A percentile compares a stretch with the other conserved stretches of the same genome.
Conservation (phyloP, 2,113 vertebrate genomes). For the Cromileptes altivelis region DNA sequence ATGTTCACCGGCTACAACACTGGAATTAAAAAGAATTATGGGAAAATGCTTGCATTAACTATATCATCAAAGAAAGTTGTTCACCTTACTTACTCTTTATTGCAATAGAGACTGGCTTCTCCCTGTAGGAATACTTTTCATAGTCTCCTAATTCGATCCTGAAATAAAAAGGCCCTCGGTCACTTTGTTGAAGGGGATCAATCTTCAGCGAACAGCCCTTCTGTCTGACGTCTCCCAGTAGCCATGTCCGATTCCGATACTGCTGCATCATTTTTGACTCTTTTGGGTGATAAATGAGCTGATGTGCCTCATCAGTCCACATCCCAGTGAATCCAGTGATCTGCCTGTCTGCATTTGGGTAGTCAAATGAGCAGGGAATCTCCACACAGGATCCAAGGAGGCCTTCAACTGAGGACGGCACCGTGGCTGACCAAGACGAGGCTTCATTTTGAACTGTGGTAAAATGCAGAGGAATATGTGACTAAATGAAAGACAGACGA, state of each 20-base stretch:
- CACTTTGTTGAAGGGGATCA: conserved; percentile 52
- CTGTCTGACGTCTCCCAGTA: conserved; percentile 66
- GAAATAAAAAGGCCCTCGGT: conserved; percentile 73
- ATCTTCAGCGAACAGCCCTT: conserved; percentile 81
- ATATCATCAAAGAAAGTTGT: background rate
- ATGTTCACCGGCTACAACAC: background rate
- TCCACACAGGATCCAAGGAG: conserved; percentile 78
- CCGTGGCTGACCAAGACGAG: conserved; percentile 62
- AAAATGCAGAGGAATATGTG: background rate
- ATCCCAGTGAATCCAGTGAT: conserved; percentile 61
- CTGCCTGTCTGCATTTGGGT: conserved; percentile 30
- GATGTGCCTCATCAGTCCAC: conserved; percentile 26
- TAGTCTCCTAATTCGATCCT: conserved; percentile 72
- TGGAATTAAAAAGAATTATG: background rate
- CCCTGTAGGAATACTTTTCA: conserved; percentile 34
- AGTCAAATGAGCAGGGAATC: conserved; percentile 78
- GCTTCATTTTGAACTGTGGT: conserved; percentile 52
- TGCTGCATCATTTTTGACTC: background rate
- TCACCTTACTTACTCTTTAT: conserved; percentile 67
- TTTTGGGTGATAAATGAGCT: conserved; percentile 53
- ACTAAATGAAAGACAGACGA: background rate
- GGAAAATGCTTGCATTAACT: background rate
- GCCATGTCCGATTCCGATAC: conserved; percentile 59
- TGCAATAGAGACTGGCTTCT: conserved; percentile 44
- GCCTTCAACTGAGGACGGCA: conserved; percentile 68